Base-by-base conservation (phyloP, 2,888 invertebrate genomes). In the Bellardia pandia region DNA sequence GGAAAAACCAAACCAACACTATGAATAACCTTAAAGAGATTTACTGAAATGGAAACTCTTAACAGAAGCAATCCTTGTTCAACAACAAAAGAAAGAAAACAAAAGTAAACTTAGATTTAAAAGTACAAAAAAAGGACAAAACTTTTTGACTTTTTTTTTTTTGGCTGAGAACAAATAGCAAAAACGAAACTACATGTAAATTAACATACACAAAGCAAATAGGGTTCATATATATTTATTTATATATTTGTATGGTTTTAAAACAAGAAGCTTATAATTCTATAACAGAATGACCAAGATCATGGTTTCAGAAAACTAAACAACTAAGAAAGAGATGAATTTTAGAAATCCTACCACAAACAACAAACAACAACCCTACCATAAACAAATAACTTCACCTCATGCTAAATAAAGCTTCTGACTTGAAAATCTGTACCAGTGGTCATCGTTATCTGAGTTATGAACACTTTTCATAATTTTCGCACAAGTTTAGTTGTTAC, bases 31-130 rank as follows among this genome's bases (percentile, higher is more conserved):
- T 64, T 84, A 62, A 76, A 76, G 23, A 72, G 80, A 76, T 80
- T 80, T 77, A 77, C 76, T 80, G 76, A 72, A 80, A 80, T 72
- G 76, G 76, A 86, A 86, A 86, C 79, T 77, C 72, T 71, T 40
- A 45, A 30, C 45, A 71, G 23, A 23, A 58, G 51, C 62, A 81
- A 71, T 51, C 16, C 13, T 33, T 85, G 16, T 45, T 30, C 1
- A 14, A 60, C 16, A 53, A 37, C 58, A 85, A 23, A n/a, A 69
- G 37, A 14, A 75, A 42, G 2, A 14, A 23, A 40, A 69, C 58
- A 71, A 76, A 66, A 75, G 13, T 64, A 14, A 75, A 45, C 45
- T 69, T 79, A 48, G 77, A 82, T 82, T 75, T 71, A 4, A 62
- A 71, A 66, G 66, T 69, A 42, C 58, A 69, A 86, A 75, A 23